Base-by-base conservation (phyloP, 2,797 vertebrate species). In the Dendrocincla tyrannina region DNA sequence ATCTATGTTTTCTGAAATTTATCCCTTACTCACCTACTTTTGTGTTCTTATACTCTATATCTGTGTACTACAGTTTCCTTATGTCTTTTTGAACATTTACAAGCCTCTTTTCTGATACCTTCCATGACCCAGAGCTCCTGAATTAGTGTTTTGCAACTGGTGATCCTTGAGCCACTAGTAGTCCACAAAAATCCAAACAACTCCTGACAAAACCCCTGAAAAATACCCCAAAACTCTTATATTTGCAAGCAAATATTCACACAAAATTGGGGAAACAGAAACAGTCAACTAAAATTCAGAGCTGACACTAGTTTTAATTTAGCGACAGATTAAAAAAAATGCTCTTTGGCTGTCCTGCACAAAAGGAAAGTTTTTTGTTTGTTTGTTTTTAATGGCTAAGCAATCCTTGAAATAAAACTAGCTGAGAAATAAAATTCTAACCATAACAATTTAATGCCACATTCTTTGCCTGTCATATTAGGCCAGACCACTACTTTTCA, bases 401-500 rank as follows among this genome's bases (percentile, higher is more conserved):
- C 33, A 81, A 22, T 41, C 11, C 6, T 82, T 66, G 70, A 81
- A 78, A 33, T 37, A 69, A 85, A 64, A 69, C 25, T 59, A 74
- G 3, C 13, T 62, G 35, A 66, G 47, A 66, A 74, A 78, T 59
- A 41, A 28, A 39, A 74, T 32, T 14, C 12, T 66, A 85, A 27
- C 6, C 24, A 13, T 41, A 74, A 46, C 13, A 42, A 27, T n/a
- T 66, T 50, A 32, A 53, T 85, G 30, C 12, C 11, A 3, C 41
- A 14, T 25, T 28, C 20, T 68, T 79, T 50, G 53, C 14, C 35
- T 60, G 20, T 22, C 32, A 23, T 0, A 0, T 83, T 23, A 64
- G 33, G 13, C 11, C 44, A 53, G 23, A 56, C 15, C 7, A 81
- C 27, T 18, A 1, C 19, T 49, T 22, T 14, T 7, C 1, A 0